A percentile compares a stretch with the other conserved stretches of the same genome.
These are phyloP conservation scores for Rapana venosa DNA, from an alignment of 2,888 invertebrate species.

Conservation along the genomic window DNA sequence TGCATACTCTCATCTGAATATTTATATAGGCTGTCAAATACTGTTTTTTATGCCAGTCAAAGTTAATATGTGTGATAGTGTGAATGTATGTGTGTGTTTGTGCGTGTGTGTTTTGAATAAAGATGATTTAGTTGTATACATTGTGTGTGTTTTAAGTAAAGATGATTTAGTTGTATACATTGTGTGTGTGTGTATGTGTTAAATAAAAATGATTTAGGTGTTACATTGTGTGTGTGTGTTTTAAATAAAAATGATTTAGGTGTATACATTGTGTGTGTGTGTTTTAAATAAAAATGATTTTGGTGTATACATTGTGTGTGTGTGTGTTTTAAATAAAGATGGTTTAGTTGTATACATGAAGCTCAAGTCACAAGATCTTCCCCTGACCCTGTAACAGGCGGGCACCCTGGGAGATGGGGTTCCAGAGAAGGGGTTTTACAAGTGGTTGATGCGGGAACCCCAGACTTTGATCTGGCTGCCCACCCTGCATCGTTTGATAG, in stretches of 20 bases:
- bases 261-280: neutral
- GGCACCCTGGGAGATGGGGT: slow-evolving; percentile 48
- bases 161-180: neutral
- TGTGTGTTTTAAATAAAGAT: neutral
- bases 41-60: too few relatives aligned
- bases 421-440: slow-evolving; percentile 82
- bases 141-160: neutral
- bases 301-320: neutral
- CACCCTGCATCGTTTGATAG: slow-evolving; percentile 83
- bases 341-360: neutral
- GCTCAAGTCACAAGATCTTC: neutral
- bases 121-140: too few relatives aligned
- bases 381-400: slow-evolving; percentile 26
- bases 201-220: too few relatives aligned
- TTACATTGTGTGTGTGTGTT: neutral
- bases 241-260: neutral
- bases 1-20: neutral
- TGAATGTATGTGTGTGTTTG: neutral
- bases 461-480: slow-evolving; percentile 84
- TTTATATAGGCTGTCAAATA: neutral
- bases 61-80: neutral
- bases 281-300: neutral
- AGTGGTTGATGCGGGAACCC: slow-evolving; percentile 85
- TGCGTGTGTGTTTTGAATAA: neutral
- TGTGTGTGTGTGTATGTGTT: neutral